Conservation (phyloP, 2,888 invertebrate genomes). For the Orchestes rusci region DNA sequence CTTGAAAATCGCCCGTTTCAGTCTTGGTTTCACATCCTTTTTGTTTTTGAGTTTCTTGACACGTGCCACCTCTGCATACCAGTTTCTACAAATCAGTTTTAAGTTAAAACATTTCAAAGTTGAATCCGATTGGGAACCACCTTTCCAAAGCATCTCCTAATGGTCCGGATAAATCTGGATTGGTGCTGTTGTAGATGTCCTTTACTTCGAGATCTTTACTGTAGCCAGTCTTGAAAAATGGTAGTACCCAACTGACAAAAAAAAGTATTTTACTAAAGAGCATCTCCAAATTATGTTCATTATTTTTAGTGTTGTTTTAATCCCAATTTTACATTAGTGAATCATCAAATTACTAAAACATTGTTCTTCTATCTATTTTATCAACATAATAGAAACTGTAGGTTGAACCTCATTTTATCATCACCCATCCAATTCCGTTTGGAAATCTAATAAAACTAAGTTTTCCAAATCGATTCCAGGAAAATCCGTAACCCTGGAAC, state of each 20-base stretch:
- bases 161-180: conserved; percentile 55
- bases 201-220: conserved; percentile 56
- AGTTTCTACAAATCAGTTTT: conserved; percentile 42
- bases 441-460: too few relatives aligned
- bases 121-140: conserved; percentile 40
- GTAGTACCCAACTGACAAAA: conserved; percentile 58
- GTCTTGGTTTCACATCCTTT: conserved; percentile 50
- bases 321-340: too few relatives aligned
- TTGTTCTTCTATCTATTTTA: too few relatives aligned
- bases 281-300: too few relatives aligned
- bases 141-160: conserved; percentile 59
- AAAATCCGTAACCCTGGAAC: too few relatives aligned
- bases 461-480: too few relatives aligned
- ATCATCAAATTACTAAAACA: too few relatives aligned
- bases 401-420: too few relatives aligned
- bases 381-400: too few relatives aligned
- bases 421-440: too few relatives aligned
- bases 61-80: conserved; percentile 52
- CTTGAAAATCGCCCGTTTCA: conserved; percentile 52
- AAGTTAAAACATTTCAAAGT: not conserved
- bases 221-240: conserved; percentile 57
- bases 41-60: conserved; percentile 40
- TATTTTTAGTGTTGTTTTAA: too few relatives aligned
- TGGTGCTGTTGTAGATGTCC: conserved; percentile 58
- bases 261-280: too few relatives aligned